phyloP scores from a whole-genome alignment of 2,888 invertebrate genomes.

The Athetis lepigone region DNA sequence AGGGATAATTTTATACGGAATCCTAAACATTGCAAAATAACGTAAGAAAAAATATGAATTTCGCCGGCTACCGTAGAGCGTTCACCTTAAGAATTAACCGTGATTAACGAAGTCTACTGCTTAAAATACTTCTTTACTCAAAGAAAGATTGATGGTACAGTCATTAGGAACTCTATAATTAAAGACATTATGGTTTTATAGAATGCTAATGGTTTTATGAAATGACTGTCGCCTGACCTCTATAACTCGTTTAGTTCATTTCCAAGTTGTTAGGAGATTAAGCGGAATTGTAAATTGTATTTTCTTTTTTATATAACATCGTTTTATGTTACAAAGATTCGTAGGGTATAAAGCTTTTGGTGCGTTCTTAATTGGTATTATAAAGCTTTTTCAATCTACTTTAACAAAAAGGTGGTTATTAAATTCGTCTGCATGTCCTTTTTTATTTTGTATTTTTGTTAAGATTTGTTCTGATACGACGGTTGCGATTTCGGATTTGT shows the following conservation, averaged over 20 bases:
- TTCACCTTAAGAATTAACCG: background rate
- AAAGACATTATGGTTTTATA: slow-evolving; percentile 44
- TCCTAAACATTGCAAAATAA: background rate
- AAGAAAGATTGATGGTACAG: slow-evolving; percentile 49
- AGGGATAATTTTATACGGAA: background rate
- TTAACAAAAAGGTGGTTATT: no score
- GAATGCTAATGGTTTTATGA: slow-evolving; percentile 57
- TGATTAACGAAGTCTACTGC: slow-evolving; percentile 8
- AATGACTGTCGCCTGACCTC: slow-evolving; percentile 46
- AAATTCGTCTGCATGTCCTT: no score
- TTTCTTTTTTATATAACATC: slow-evolving; percentile 8
- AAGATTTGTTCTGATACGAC: no score
- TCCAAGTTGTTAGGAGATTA: slow-evolving; percentile 23
- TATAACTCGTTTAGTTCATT: slow-evolving; percentile 44
- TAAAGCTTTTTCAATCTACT: no score
- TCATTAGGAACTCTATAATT: slow-evolving; percentile 49
- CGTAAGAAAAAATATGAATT: background rate
- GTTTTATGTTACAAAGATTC: background rate
- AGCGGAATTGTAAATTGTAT: slow-evolving; percentile 7
- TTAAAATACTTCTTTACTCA: slow-evolving; percentile 31
- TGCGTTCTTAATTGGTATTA: background rate
- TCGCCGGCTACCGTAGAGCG: background rate
- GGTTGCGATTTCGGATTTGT: no score
- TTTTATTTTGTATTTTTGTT: no score
- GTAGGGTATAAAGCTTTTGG: background rate